Evolutionary conservation across 2,113 vertebrate genomes (phyloP), one percentile per base, ranked within the genome.

Genomic region (Scytalopus superciliaris): DNA sequence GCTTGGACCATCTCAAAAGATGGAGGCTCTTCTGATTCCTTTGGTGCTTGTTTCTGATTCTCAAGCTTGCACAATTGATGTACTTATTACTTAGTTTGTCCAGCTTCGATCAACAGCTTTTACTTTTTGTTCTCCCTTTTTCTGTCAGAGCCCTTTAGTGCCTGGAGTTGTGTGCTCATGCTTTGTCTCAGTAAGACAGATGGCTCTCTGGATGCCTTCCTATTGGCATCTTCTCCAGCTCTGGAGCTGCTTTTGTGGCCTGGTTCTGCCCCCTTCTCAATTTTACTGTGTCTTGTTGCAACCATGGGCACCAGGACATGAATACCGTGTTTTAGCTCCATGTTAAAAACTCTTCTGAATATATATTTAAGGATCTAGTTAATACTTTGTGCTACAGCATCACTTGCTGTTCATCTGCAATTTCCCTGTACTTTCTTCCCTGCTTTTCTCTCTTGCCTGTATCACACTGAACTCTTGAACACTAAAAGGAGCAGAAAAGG

Each of bases 31-130:
- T 40, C 56, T 49, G 15, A 67, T 89, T 68, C 52, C 28, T 72
- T 63, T 27, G 67, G 57, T 0, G 0, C 45, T 86, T 84, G 10
- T 37, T 55, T 72, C 42, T 2, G 1, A 19, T 24, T 75, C 52
- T 55, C 22, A 55, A 14, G 14, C 23, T 85, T 47, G 9, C 2
- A 5, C 72, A 69, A 17, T 16, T 62, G 42, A 22, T 49, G 13
- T 47, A 24, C 89, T 75, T 86, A 62, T 80, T 31, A 31, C 28
- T 67, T 62, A 18, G 47, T 64, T 44, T 67, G 24, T 72, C 57
- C 24, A 53, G 24, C 49, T 91, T 39, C 3, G 2, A 21, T 33
- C 52, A 63, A 67, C 39, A 59, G 52, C 47, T 88, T 85, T 79
- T 62, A 27, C 7, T 1, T 53, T 81, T 63, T 47, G 19, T 45